These are phyloP conservation scores for Limenitis camilla DNA, from an alignment of 2,888 invertebrate genomes.

Conservation along the genomic window DNA sequence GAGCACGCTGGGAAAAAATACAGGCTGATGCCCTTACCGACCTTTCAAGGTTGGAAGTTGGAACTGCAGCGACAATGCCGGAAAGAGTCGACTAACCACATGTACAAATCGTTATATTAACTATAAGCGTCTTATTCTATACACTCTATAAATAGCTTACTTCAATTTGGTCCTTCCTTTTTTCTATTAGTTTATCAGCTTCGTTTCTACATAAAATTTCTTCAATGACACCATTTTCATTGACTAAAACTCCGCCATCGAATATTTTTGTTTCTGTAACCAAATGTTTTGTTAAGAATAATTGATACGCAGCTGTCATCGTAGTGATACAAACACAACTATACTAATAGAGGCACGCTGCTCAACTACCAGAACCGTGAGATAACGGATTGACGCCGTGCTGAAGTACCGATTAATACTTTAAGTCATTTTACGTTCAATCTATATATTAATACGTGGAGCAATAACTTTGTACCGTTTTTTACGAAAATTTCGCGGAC, in stretches of 20 bases:
- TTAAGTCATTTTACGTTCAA: conserved; percentile 10
- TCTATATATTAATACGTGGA: too few species aligned
- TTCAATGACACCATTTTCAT: conserved; percentile 74
- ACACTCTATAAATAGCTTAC: conserved; percentile 40
- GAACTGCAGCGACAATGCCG: conserved; percentile 12
- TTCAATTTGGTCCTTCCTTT: conserved; percentile 66
- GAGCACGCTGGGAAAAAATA: conserved; percentile 21
- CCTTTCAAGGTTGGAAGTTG: conserved; percentile 26
- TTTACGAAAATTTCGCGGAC: too few species aligned
- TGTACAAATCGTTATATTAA: conserved; percentile 14
- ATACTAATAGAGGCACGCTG: conserved; percentile 28
- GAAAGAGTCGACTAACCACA: conserved; percentile 19
- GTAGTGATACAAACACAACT: conserved; percentile 30
- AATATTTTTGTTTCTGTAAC: conserved; percentile 68
- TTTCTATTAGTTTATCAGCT: conserved; percentile 59
- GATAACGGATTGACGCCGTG: conserved; percentile 27
- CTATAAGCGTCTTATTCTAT: conserved; percentile 6
- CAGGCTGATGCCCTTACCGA: conserved; percentile 26
- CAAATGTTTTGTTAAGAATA: conserved; percentile 66
- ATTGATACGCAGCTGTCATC: conserved; percentile 44
- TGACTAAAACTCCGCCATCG: conserved; percentile 76
- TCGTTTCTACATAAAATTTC: conserved; percentile 64
- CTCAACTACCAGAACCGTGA: conserved; percentile 27
- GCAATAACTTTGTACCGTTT: too few species aligned
- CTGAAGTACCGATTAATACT: conserved; percentile 20